A percentile compares a stretch with the other conserved stretches of the same genome.
Conservation (phyloP, 2,113 vertebrate genomes). For the Nycticebus coucang region DNA sequence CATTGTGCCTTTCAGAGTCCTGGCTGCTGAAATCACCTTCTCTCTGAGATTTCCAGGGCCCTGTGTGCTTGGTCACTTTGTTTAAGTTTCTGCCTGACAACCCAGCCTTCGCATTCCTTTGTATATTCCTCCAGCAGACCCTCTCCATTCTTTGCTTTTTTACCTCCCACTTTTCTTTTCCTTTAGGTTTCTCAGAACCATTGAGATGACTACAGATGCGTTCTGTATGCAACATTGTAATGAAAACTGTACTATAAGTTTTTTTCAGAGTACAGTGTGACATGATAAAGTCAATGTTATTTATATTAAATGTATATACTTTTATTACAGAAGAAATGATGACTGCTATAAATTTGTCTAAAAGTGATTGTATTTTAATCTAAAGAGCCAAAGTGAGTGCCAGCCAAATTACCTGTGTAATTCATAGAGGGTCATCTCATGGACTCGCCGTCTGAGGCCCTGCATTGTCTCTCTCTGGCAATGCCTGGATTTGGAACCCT, state of each 20-base stretch:
- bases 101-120: not conserved
- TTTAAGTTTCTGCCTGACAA: not conserved
- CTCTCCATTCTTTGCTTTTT: not conserved
- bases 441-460: not conserved
- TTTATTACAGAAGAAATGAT: slow-evolving; percentile 26
- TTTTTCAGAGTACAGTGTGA: not conserved
- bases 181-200: not conserved
- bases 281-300: slow-evolving; percentile 1
- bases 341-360: not conserved
- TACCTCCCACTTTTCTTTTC: not conserved
- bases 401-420: not conserved
- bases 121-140: not conserved
- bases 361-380: not conserved
- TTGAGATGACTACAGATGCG: not conserved
- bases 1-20: not conserved
- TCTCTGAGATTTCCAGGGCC: not conserved
- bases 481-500: slow-evolving; percentile 1
- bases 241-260: not conserved
- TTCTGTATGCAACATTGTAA: not conserved
- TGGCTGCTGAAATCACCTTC: not conserved
- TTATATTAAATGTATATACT: not conserved
- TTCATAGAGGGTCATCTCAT: not conserved
- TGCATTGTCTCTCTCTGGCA: not conserved
- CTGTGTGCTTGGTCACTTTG: not conserved
- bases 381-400: not conserved